Evolutionary conservation across 2,888 invertebrate genomes (phyloP).

Genomic region (Stramonita haemastoma): DNA sequence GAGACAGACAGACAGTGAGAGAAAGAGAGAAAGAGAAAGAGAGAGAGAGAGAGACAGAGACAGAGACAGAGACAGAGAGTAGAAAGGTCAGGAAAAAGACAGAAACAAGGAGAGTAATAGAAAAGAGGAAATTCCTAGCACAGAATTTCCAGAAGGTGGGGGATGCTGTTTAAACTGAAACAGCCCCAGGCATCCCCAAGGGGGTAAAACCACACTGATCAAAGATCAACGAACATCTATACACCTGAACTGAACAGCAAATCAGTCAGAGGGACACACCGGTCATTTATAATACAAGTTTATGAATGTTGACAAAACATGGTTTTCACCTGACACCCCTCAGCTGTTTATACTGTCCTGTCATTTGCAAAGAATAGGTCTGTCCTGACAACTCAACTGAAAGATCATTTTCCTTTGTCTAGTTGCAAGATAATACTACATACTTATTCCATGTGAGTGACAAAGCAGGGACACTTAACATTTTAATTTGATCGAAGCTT

Average conservation of each 20-base stretch:
- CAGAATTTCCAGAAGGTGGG: background rate
- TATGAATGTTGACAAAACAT: background rate
- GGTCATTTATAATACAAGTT: background rate
- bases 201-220: background rate
- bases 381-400: too few relatives aligned
- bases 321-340: background rate
- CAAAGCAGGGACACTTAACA: too few relatives aligned
- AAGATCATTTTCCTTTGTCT: too few relatives aligned
- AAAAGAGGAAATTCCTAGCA: background rate
- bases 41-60: background rate
- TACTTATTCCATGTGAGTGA: too few relatives aligned
- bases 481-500: too few relatives aligned
- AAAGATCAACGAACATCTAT: background rate
- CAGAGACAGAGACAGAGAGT: too few relatives aligned
- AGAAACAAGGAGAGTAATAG: background rate
- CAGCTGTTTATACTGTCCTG: background rate
- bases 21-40: background rate
- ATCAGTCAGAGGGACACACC: too few relatives aligned
- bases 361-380: too few relatives aligned
- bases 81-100: background rate
- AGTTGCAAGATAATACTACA: too few relatives aligned
- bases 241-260: background rate
- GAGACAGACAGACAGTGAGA: background rate
- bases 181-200: background rate
- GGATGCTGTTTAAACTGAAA: background rate